Evolutionary conservation across 92 coral and sea anemone species (phyloP).

Genomic region (Zoanthus sansibaricus): DNA sequence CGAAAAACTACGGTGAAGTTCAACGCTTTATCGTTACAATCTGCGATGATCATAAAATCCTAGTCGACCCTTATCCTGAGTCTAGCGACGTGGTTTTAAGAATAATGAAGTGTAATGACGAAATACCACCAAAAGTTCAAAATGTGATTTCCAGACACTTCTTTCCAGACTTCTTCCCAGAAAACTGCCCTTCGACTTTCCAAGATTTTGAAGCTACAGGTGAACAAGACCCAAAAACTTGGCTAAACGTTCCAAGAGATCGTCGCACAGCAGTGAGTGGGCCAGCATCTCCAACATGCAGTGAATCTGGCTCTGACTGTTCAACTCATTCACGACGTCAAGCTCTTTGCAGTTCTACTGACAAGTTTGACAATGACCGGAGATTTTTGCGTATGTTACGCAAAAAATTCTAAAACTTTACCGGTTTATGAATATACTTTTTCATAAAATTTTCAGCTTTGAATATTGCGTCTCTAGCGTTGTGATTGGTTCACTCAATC

Average conservation of each 20-base stretch:
- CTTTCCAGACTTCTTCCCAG: background rate
- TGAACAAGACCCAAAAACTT: background rate
- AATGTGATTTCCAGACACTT: background rate
- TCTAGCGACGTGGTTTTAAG: background rate
- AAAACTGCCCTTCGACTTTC: background rate
- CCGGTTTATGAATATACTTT: too few relatives aligned
- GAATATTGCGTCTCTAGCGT: too few relatives aligned
- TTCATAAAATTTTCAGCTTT: too few relatives aligned
- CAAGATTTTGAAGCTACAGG: background rate
- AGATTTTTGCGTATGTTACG: conserved; percentile 12
- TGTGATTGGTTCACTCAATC: too few relatives aligned
- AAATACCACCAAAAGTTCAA: background rate
- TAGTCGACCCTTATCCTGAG: background rate
- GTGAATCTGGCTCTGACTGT: background rate
- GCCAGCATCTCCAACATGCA: background rate
- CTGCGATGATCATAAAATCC: background rate
- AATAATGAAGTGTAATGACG: background rate
- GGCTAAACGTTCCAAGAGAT: background rate
- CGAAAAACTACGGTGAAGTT: background rate
- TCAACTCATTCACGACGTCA: background rate
- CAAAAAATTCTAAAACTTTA: background rate
- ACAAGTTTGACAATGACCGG: conserved; percentile 4
- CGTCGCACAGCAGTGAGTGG: background rate
- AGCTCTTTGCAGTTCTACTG: background rate
- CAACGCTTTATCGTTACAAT: conserved; percentile 5